Evolutionary conservation across 2,797 vertebrate species (phyloP).

Genomic region (Heteromormyrus szaboi): DNA sequence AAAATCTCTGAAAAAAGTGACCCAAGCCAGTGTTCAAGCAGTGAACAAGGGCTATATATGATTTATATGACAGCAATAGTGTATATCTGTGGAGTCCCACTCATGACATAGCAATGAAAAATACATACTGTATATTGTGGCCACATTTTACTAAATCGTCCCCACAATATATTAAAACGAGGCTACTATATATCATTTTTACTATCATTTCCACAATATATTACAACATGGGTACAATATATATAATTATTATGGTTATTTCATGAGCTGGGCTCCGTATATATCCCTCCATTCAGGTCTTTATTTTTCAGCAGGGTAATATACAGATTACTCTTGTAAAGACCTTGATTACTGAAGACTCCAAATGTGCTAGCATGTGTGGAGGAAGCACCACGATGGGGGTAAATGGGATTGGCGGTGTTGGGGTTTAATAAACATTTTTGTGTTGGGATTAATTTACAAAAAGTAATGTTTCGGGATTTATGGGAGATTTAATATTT

Average conservation of each 20-base stretch:
- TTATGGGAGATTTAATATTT: not conserved
- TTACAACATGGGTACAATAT: not conserved
- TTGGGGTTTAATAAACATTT: not conserved
- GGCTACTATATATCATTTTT: not conserved
- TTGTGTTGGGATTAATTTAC: not conserved
- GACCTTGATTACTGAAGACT: not conserved
- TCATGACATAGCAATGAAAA: not conserved
- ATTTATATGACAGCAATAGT: not conserved
- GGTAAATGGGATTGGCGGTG: not conserved
- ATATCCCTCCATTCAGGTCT: not conserved
- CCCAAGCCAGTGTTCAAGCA: not conserved
- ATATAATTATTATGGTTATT: not conserved
- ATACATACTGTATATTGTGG: not conserved
- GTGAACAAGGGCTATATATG: not conserved
- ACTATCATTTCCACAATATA: not conserved
- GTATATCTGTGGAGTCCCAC: not conserved
- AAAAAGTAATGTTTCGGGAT: not conserved
- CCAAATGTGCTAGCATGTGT: not conserved
- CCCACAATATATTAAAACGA: not conserved
- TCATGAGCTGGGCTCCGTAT: not conserved
- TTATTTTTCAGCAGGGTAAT: not conserved
- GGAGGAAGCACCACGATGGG: not conserved
- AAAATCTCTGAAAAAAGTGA: not conserved
- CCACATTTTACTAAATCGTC: not conserved
- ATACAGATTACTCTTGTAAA: not conserved